Percentiles rank a stretch among this genome's conserved stretches.
These are phyloP conservation scores for Mycogona germanica DNA, from an alignment of 2,888 invertebrate genomes.

Conservation along the genomic window DNA sequence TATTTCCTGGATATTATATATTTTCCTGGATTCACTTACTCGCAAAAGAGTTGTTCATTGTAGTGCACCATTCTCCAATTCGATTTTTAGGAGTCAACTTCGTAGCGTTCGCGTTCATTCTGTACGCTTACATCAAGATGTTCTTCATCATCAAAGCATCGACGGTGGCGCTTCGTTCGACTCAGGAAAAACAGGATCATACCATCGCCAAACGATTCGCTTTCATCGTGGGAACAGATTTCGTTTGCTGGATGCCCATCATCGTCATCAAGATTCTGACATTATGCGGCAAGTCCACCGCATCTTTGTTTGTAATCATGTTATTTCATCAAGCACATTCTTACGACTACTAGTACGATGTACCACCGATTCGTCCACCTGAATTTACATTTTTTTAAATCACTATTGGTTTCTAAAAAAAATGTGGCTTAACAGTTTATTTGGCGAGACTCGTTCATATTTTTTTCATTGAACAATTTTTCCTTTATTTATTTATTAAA, in stretches of 20 bases:
- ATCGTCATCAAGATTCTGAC: slow-evolving; percentile 45
- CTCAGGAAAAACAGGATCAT: slow-evolving; percentile 43
- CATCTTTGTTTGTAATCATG: too few species aligned
- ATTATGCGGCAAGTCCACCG: slow-evolving; percentile 38
- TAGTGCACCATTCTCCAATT: too few species aligned
- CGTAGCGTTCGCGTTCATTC: slow-evolving; percentile 43
- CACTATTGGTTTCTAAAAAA: too few species aligned
- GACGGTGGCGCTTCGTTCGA: slow-evolving; percentile 44
- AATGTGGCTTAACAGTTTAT: too few species aligned
- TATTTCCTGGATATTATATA: too few species aligned
- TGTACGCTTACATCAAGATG: slow-evolving; percentile 45
- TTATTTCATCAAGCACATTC: too few species aligned
- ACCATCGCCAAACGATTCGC: slow-evolving; percentile 47
- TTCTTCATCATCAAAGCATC: slow-evolving; percentile 44
- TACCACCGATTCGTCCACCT: too few species aligned
- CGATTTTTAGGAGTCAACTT: too few species aligned
- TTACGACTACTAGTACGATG: too few species aligned
- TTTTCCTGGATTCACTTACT: too few species aligned
- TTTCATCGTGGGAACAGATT: slow-evolving; percentile 46
- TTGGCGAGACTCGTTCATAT: background rate
- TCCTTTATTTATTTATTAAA: slow-evolving; percentile 1
- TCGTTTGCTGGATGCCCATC: slow-evolving; percentile 48
- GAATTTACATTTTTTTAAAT: too few species aligned
- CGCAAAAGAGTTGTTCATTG: too few species aligned
- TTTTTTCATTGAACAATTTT: background rate